Base-by-base conservation (phyloP, 2,797 vertebrate species). In the Sebastes cheni region DNA sequence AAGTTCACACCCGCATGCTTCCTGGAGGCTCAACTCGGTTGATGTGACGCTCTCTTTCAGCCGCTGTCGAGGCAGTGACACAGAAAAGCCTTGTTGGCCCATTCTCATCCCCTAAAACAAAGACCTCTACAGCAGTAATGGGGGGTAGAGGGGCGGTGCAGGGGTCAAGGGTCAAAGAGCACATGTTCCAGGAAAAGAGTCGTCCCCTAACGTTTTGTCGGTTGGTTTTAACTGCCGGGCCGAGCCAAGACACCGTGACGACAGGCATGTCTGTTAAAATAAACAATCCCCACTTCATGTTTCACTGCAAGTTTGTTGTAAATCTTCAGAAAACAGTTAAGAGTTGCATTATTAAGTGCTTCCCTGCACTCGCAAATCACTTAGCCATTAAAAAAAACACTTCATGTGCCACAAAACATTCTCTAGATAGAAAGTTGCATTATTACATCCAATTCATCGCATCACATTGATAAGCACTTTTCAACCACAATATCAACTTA, bases 101-200 rank as follows among this genome's bases (percentile, higher is more conserved):
- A 55, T 71, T 80, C 77, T 89, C 89, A 87, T 89, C 67, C 81
- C 42, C 80, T 66, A 72, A 92, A 91, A 90, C 87, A 92, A 92
- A 90, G 85, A 83, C 27, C 80, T 85, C 79, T 39, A 56, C 83
- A 70, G 81, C 81, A 16, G 81, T 27, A 67, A 72, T 16, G 3
- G 2, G 55, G 77, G 20, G 42, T 18, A 46, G 6, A 18, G 52
- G 2, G 30, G 67, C 1, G 32, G 39, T 3, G 8, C 4, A 16
- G 67, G 60, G 83, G 83, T 79, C 80, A 86, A 77, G 78, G 91
- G 90, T 92, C 90, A 93, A 88, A 94, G 92, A 86, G 88, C 93
- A 91, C 88, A 90, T 93, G 92, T 89, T 93, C 70, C 81, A 85
- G 89, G 88, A 91, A 52, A 91, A 83, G 86, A 90, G 82, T 79